Evolutionary conservation across 2,113 vertebrate genomes (phyloP).

Genomic region (Myxocyprinus asiaticus): DNA sequence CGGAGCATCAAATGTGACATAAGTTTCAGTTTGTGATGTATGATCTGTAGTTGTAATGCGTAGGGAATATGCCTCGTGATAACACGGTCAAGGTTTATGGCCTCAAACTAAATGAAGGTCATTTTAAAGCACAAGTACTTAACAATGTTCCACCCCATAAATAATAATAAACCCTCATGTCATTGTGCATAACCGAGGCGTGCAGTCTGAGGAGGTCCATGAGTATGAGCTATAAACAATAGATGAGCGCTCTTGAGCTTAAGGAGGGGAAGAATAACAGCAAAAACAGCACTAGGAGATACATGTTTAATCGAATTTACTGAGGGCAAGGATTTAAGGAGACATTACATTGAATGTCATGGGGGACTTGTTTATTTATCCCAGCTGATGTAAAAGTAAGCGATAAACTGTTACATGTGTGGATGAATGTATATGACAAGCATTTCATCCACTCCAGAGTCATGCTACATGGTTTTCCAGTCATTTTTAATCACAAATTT

Average conservation of each 20-base stretch:
- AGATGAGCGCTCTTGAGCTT: background rate
- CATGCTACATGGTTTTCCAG: no score
- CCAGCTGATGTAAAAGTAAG: no score
- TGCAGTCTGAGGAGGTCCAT: background rate
- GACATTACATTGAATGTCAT: background rate
- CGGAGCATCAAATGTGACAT: conserved; percentile 20
- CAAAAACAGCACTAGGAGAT: background rate
- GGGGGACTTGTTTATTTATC: no score
- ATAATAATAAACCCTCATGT: conserved; percentile 24
- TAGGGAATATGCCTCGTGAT: background rate
- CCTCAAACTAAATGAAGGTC: conserved; percentile 38
- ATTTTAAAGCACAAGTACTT: conserved; percentile 8
- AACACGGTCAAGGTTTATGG: conserved; percentile 23
- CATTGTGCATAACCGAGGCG: background rate
- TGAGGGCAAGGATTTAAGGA: conserved; percentile 38
- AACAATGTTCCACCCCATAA: conserved; percentile 18
- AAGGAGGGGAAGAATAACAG: background rate
- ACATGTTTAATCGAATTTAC: conserved; percentile 52
- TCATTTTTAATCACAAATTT: no score
- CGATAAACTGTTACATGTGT: no score
- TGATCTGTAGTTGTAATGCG: background rate
- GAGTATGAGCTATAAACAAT: conserved; percentile 10
- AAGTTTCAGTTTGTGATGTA: conserved; percentile 15
- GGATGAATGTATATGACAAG: no score
- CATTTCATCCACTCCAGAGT: no score